phyloP scores from a whole-genome alignment of 2,888 invertebrate genomes.

The Meloe dianella region DNA sequence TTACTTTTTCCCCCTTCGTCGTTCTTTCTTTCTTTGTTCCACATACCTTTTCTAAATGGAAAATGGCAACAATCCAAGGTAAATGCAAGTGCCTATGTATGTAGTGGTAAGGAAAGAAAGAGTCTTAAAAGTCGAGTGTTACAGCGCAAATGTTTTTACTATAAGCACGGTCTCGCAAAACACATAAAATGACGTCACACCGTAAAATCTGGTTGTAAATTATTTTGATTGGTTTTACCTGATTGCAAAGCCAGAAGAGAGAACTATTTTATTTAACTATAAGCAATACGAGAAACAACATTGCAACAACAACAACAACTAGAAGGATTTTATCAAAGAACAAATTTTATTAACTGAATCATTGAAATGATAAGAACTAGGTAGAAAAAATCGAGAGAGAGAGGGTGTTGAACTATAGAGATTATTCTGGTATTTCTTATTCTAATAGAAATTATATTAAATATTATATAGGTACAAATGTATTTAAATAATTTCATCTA shows the following conservation, averaged over 20 bases:
- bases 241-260: conserved; percentile 49
- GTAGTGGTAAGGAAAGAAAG: neutral
- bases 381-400: neutral
- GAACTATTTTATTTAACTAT: conserved; percentile 4
- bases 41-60: no score
- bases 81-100: neutral
- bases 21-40: no score
- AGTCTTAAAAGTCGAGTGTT: conserved; percentile 39
- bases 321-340: neutral
- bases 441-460: conserved; percentile 1
- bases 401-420: neutral
- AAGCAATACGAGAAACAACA: neutral
- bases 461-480: no score
- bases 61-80: conserved; percentile 17
- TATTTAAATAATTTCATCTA: neutral
- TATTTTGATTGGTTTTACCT: conserved; percentile 55
- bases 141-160: conserved; percentile 50
- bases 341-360: conserved; percentile 2
- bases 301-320: neutral
- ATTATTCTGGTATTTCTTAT: neutral
- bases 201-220: conserved; percentile 55
- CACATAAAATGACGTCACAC: conserved; percentile 54
- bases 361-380: neutral
- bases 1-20: conserved; percentile 28
- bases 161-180: conserved; percentile 48